Evolutionary conservation across 2,888 invertebrate species (phyloP), one percentile per base, ranked within the genome.

Genomic region (Tachina fera): DNA sequence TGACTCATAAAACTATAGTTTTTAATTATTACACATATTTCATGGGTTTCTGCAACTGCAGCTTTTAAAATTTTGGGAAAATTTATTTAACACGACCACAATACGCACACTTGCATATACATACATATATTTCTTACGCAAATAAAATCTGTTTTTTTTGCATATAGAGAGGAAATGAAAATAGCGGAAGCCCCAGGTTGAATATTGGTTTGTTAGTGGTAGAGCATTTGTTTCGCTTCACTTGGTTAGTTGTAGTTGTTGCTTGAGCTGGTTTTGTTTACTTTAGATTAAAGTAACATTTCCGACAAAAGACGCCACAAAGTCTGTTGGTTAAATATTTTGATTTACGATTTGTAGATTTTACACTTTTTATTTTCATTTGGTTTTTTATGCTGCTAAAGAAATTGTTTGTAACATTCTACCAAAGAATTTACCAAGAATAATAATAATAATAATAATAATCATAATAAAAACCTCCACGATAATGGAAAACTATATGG

Each of bases 341-440:
- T 86, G 85, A 86, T 86, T 86, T 86, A 86, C 82, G 85, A 82
- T 82, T 82, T 75, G 68, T 75, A 82, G 82, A 77, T 70, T 82
- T 86, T 76, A 83, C 82, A 79, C 82, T 74, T 68, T 86, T 78
- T 81, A 83, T 74, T 81, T 45, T 51, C 31, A 51, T 14, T 56
- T 47, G 19, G 4, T 43, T 16, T 22, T 19, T 39, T 19, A 45
- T 43, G 4, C 56, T n/a, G 49, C 60, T 60, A 77, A 83, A 77
- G 65, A 77, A 72, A 67, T 65, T 79, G 47, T 75, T 77, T 83
- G 60, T 74, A 75, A 65, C 77, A 67, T 77, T 72, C 53, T 78
- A 58, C 60, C 56, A 85, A 31, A 81, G 83, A 85, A 85, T 81
- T 81, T 45, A 58, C 67, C 53, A 79, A 87, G 84, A 77, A 80